Percentiles rank a stretch among this genome's conserved stretches.
Conservation (phyloP, 2,888 invertebrate genomes). For the Parnassius apollo region DNA sequence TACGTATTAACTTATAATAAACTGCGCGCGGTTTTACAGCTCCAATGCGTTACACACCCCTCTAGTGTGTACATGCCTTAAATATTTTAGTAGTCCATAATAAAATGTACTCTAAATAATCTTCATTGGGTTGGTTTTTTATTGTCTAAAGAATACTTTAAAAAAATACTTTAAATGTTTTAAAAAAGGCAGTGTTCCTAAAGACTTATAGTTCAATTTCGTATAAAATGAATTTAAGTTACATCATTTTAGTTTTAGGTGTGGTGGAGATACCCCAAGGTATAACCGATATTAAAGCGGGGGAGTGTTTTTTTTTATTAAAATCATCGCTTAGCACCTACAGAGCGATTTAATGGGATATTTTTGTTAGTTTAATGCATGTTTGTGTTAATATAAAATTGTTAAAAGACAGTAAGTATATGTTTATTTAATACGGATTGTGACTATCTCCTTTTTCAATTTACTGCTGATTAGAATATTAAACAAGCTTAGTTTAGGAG, state of each 20-base stretch:
- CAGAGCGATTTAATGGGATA: constrained; percentile 37
- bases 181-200: neutral
- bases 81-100: constrained; percentile 12
- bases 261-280: constrained; percentile 47
- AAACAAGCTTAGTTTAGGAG: too few relatives aligned
- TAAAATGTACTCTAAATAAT: constrained; percentile 23
- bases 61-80: constrained; percentile 36
- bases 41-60: constrained; percentile 48
- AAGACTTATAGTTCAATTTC: constrained; percentile 25
- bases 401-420: neutral
- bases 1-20: constrained; percentile 77
- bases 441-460: too few relatives aligned
- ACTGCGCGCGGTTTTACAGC: constrained; percentile 65
- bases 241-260: constrained; percentile 28
- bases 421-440: too few relatives aligned
- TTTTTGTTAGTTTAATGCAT: constrained; percentile 27
- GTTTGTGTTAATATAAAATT: neutral
- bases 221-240: constrained; percentile 1
- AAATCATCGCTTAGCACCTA: constrained; percentile 67
- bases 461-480: too few relatives aligned
- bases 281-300: constrained; percentile 63
- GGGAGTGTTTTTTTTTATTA: constrained; percentile 65
- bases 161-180: neutral
- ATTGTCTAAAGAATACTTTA: neutral
- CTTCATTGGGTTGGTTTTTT: neutral